Evolutionary conservation across 2,113 vertebrate species (phyloP), one percentile per base, ranked within the genome.

Genomic region (Pholis gunnellus): DNA sequence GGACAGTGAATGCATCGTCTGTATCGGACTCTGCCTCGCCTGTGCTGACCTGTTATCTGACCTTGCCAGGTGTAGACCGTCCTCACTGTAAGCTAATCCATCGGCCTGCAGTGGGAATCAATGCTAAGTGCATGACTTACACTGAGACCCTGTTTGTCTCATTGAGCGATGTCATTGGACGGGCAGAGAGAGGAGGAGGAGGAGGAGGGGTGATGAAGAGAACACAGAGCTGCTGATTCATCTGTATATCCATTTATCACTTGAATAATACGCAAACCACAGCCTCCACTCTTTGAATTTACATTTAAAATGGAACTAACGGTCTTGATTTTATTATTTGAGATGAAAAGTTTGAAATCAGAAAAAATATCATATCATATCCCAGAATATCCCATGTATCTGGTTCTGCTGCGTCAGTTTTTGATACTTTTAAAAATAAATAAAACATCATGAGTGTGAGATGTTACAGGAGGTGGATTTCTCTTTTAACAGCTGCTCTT

Each of bases 101-200:
- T 72, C 0, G 11, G 20, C 0, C 73, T 17, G 54, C 61, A 48
- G 69, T 20, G 36, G 31, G 80, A 56, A 77, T 88, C 84, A 63
- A 84, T 90, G 86, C 65, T 71, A 10, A 84, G 85, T 15, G 83
- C 69, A 70, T 25, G 31, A 78, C 40, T 70, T 31, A 56, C 75
- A 74, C 69, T 4, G 36, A 57, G 72, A 48, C 64, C 63, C 31
- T 38, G 67, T 82, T 82, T 82, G 84, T 85, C 69, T 82, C 77
- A 84, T 68, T 46, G 81, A 90, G 4, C 61, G 31, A 64, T 63
- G 34, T 17, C 5, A 65, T 0, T 52, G 67, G 61, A 80, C 14
- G 5, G 18, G 3, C 17, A 67, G 59, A 1, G 36, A 72, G 36
- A 60, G 18, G 66, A 67, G 18, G 31, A 38, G 36, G 38, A 48